Base-by-base conservation (phyloP, 2,888 invertebrate genomes). In the Dorcus hopei region DNA sequence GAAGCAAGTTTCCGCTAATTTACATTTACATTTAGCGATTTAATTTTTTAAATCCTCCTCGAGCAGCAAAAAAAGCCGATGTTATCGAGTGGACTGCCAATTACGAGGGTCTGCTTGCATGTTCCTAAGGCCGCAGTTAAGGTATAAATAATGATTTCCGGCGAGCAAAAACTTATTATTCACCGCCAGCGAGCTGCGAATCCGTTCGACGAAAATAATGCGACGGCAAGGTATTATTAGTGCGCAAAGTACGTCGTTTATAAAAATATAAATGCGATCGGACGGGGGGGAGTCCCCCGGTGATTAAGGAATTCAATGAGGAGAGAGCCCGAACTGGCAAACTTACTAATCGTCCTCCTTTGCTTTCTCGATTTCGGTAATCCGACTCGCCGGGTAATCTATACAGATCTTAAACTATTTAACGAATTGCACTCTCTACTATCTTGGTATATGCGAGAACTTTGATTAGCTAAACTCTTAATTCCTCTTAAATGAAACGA, bases 371-470 rank as follows among this genome's bases (percentile, higher is more conserved):
- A 74, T 74, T 74, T 72, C 65, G 61, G 67, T 67, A 70, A 71
- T 71, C 70, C 69, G 63, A 66, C 67, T 68, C 65, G 69, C 66
- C 70, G 68, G 61, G 68, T 73, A 72, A 74, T 74, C 74, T 73
- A 72, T 72, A 70, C 70, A 65, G 68, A 71, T 70, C 70, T 73
- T 73, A 71, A 74, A 74, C 73, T 72, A 72, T 74, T 73, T 72
- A 72, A 70, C 66, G 67, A 67, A 70, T 68, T 55, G 47, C 59
- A 47, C 54, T 49, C 53, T 40, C 51, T 42, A 42, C 14, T 19
- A 16, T 45, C 14, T 23, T 16, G 45, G 19, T 45, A 16, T 45
- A 45, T 11, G 45, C 45, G 45, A 45, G 45, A 45, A 45, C 45
- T 45, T 45, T 45, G 45, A 45, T 45, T 45, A 45, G 23, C 19